Conservation (phyloP, 2,113 vertebrate genomes). For the Rattus rattus region DNA sequence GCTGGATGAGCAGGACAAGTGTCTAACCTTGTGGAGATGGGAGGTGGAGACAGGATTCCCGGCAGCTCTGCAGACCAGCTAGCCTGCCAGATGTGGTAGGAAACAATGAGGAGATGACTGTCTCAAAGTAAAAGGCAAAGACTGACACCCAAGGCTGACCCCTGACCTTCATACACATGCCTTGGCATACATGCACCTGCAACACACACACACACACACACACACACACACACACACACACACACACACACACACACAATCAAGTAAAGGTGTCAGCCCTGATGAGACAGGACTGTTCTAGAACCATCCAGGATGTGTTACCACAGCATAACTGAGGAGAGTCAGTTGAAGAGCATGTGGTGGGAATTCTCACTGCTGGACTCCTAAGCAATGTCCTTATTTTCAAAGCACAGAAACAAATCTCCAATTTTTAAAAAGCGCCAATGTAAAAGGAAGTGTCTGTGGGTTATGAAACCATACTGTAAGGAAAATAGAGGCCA, state of each 20-base stretch:
- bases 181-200: neutral
- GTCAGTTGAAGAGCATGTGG: neutral
- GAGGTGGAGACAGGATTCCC: neutral
- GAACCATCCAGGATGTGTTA: rapidly evolving
- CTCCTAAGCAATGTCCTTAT: neutral
- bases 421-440: neutral
- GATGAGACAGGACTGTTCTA: neutral
- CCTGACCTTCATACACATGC: neutral
- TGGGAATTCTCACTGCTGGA: neutral
- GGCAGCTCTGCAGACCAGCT: neutral
- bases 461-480: neutral
- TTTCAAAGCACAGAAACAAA: neutral
- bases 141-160: neutral
- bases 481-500: neutral
- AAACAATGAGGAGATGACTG: neutral
- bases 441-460: neutral
- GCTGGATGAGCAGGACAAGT: neutral
- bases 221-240: neutral
- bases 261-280: neutral
- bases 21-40: neutral
- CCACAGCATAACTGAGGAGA: neutral
- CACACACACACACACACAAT: neutral
- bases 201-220: neutral
- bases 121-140: neutral
- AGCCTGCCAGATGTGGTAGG: neutral